Conservation (phyloP, 2,888 invertebrate species). For the Ernsta delagoae region DNA sequence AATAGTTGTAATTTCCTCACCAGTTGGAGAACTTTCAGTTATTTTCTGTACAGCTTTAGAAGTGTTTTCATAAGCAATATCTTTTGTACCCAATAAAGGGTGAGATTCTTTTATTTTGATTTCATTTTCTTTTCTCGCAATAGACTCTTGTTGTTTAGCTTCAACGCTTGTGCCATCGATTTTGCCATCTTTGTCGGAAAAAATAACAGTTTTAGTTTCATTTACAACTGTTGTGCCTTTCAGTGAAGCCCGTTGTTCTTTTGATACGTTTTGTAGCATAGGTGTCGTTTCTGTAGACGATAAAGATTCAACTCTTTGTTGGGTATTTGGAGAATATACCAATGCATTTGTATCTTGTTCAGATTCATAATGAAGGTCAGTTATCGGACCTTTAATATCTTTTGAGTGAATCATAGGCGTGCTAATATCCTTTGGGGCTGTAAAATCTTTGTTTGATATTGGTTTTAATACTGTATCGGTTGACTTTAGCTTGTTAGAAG, state of each 20-base stretch:
- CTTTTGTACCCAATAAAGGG: background rate
- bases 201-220: constrained; percentile 14
- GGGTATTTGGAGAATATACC: background rate
- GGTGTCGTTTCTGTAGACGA: background rate
- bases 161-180: background rate
- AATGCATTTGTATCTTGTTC: background rate
- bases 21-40: constrained; percentile 46
- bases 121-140: background rate
- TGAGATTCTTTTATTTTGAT: background rate
- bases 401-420: background rate
- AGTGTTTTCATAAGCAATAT: constrained; percentile 29
- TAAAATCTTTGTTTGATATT: background rate
- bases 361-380: background rate
- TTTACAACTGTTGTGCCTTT: background rate
- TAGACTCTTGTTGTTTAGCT: background rate
- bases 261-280: background rate
- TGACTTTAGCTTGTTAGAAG: background rate
- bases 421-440: background rate
- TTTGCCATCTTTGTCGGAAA: constrained; percentile 3
- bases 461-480: background rate
- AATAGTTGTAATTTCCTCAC: constrained; percentile 56
- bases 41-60: constrained; percentile 53
- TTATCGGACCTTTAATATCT: background rate
- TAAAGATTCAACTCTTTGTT: background rate
- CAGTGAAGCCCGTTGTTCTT: background rate